Conservation (phyloP, 2,797 vertebrate species). For the Sebastiscus albofasciatus region DNA sequence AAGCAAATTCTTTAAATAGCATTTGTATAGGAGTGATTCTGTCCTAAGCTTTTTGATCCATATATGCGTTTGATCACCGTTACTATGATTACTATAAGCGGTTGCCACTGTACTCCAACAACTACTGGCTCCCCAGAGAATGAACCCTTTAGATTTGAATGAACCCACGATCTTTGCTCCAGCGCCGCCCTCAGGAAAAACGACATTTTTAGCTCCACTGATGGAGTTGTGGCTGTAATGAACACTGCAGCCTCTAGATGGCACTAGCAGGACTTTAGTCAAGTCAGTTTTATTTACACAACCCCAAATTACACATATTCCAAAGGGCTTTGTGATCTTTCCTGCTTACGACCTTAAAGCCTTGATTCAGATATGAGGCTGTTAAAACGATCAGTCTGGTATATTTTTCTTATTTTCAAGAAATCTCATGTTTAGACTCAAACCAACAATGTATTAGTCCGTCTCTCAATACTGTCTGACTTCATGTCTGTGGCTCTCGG, state of each 20-base stretch:
- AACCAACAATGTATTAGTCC: not conserved
- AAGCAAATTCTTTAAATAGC: too few relatives aligned
- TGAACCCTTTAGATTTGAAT: not conserved
- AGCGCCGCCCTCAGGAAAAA: not conserved
- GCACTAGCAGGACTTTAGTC: not conserved
- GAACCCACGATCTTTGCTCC: not conserved
- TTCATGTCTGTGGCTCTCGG: not conserved
- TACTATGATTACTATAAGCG: too few relatives aligned
- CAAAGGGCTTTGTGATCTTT: not conserved
- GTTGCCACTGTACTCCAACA: not conserved
- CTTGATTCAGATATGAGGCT: not conserved
- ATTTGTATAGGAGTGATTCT: too few relatives aligned
- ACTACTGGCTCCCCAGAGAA: not conserved
- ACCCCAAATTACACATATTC: not conserved
- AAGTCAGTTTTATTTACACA: not conserved
- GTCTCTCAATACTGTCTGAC: not conserved
- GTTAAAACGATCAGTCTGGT: not conserved
- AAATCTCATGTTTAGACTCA: not conserved
- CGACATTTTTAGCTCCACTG: not conserved
- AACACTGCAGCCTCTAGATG: not conserved
- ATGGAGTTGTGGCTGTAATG: not conserved
- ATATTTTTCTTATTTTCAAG: not conserved
- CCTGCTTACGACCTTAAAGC: not conserved
- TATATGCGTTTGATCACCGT: too few relatives aligned
- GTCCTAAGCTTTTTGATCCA: too few relatives aligned